Conservation (phyloP, 1,140 invertebrate genomes). For the Melitaea cinxia region DNA sequence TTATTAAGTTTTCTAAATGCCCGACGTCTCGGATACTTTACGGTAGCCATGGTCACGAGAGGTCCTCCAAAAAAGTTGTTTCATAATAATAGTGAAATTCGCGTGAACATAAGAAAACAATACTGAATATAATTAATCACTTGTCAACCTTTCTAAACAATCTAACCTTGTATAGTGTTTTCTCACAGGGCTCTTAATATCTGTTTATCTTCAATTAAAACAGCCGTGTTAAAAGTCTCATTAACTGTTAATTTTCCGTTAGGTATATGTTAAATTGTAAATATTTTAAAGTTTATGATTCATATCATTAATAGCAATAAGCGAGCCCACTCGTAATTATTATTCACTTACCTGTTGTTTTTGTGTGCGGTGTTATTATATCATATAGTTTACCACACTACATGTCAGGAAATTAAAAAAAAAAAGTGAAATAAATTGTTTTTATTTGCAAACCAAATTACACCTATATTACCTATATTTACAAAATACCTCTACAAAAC, state of each 20-base stretch:
- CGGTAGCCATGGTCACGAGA: no score
- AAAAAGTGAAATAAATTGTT: constrained; percentile 13
- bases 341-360: constrained; percentile 12
- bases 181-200: constrained; percentile 18
- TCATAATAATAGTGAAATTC: no score
- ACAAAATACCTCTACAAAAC: not conserved
- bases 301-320: constrained; percentile 27
- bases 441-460: constrained; percentile 8
- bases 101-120: no score
- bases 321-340: constrained; percentile 11
- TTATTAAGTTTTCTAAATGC: no score
- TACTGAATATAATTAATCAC: no score
- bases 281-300: constrained; percentile 20
- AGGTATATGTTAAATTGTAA: constrained; percentile 9
- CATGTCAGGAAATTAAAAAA: constrained; percentile 28
- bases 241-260: constrained; percentile 6
- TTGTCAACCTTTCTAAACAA: not conserved
- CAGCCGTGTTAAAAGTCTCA: not conserved
- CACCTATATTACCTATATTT: not conserved
- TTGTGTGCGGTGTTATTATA: constrained; percentile 15
- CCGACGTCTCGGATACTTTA: no score
- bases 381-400: constrained; percentile 23
- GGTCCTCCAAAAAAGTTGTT: no score
- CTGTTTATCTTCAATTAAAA: constrained; percentile 18
- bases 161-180: not conserved